A percentile compares a stretch with the other conserved stretches of the same genome.
phyloP scores from a whole-genome alignment of 2,113 vertebrate genomes.

The Galbula dea region DNA sequence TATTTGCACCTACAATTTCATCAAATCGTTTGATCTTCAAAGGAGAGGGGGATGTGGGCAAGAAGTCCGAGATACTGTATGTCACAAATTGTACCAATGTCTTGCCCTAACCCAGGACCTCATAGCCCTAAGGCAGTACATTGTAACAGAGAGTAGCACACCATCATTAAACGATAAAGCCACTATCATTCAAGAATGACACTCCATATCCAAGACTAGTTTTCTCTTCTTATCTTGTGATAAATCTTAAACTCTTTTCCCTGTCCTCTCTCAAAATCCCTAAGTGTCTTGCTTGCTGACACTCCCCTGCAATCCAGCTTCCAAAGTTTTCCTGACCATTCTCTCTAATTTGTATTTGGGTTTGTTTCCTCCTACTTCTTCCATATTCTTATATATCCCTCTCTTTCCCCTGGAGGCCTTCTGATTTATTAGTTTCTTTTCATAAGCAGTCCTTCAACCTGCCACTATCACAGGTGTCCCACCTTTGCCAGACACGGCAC shows the following conservation, averaged over 20 bases:
- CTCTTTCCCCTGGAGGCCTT: background rate
- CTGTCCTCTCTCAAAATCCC: background rate
- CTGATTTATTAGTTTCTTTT: background rate
- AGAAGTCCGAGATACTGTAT: background rate
- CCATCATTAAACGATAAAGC: background rate
- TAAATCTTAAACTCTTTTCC: background rate
- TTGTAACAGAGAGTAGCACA: background rate
- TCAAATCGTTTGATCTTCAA: background rate
- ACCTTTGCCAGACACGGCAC: background rate
- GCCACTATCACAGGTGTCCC: background rate
- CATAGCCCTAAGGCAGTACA: background rate
- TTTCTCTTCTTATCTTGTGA: background rate
- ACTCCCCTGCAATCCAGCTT: background rate
- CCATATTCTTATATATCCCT: background rate
- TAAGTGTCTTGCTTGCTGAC: background rate
- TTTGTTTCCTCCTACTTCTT: background rate
- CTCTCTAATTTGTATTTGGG: background rate
- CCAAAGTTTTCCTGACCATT: background rate
- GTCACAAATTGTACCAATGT: background rate
- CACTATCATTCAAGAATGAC: background rate
- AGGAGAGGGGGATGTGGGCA: background rate
- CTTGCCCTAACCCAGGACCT: background rate
- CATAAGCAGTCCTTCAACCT: background rate
- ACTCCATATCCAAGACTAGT: background rate
- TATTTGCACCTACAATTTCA: background rate